These are phyloP conservation scores for Escarpia spicata DNA, from an alignment of 2,888 invertebrate genomes.

Conservation along the genomic window DNA sequence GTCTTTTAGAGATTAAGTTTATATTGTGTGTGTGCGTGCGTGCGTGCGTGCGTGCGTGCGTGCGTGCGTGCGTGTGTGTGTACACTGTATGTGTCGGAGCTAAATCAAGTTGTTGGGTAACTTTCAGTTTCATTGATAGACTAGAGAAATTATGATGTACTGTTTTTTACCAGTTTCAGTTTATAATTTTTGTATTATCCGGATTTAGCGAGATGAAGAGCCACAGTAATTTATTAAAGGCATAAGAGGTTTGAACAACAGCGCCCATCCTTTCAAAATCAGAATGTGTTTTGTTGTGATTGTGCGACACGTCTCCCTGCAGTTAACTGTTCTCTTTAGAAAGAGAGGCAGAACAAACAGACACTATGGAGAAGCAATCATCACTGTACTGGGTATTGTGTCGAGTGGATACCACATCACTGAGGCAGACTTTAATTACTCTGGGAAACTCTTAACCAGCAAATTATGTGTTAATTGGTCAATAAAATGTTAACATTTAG, in stretches of 20 bases:
- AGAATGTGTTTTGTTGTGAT: no score
- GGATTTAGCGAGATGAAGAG: background rate
- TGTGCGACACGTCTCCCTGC: no score
- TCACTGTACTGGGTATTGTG: background rate
- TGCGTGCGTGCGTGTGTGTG: background rate
- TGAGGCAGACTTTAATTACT: background rate
- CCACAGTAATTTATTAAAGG: background rate
- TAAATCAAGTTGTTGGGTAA: background rate
- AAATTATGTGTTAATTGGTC: no score
- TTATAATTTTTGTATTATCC: background rate
- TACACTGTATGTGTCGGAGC: background rate
- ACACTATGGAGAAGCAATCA: background rate
- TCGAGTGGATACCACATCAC: background rate
- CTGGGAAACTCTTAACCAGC: no score
- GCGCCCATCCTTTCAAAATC: background rate
- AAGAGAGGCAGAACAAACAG: no score
- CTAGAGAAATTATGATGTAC: background rate
- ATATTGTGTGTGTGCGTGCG: background rate
- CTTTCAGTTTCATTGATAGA: background rate
- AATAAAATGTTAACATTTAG: no score
- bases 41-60: background rate
- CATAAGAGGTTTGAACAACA: no score
- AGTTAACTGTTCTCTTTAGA: no score
- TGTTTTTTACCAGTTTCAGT: background rate
- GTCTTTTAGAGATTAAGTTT: background rate